Conservation (phyloP, 2,797 vertebrate species). For the Distichodus sexfasciatus region DNA sequence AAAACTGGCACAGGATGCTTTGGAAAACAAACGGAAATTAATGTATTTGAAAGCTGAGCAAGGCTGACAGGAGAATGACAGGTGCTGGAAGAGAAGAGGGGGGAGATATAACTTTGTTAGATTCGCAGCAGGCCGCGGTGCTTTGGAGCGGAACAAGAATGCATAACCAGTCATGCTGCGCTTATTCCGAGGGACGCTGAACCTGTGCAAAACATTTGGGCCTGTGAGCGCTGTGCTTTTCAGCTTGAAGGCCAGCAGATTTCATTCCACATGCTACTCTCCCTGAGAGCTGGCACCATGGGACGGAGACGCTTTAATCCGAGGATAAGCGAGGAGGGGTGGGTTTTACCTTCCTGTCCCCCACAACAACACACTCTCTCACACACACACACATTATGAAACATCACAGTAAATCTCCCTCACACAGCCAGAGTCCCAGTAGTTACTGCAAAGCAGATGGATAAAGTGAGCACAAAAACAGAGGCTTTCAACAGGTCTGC, state of each 20-base stretch:
- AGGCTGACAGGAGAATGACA: slow-evolving; percentile 30
- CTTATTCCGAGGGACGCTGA: slow-evolving; percentile 5
- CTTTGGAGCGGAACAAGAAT: slow-evolving; percentile 20
- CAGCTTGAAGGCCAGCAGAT: slow-evolving; percentile 34
- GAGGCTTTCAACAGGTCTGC: slow-evolving; percentile 29
- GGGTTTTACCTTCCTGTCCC: slow-evolving; percentile 6
- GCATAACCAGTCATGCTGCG: neutral
- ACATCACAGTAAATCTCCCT: slow-evolving; percentile 23
- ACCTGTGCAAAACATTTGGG: slow-evolving; percentile 30
- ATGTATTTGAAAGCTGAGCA: slow-evolving; percentile 30
- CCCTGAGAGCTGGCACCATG: slow-evolving; percentile 28
- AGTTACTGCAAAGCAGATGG: slow-evolving; percentile 33
- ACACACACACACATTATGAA: slow-evolving; percentile 22
- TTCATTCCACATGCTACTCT: slow-evolving; percentile 35
- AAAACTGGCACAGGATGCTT: slow-evolving; percentile 27
- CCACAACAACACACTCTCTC: slow-evolving; percentile 8
- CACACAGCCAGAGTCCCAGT: neutral
- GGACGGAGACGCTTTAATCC: slow-evolving; percentile 44
- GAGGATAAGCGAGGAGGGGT: slow-evolving; percentile 31
- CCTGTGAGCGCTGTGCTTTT: slow-evolving; percentile 21
- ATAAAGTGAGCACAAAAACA: neutral
- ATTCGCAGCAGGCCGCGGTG: slow-evolving; percentile 23
- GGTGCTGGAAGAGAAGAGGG: neutral
- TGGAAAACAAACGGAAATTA: slow-evolving; percentile 8
- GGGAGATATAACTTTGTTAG: slow-evolving; percentile 30